Conservation (phyloP, 2,113 vertebrate species). For the Mirounga angustirostris region DNA sequence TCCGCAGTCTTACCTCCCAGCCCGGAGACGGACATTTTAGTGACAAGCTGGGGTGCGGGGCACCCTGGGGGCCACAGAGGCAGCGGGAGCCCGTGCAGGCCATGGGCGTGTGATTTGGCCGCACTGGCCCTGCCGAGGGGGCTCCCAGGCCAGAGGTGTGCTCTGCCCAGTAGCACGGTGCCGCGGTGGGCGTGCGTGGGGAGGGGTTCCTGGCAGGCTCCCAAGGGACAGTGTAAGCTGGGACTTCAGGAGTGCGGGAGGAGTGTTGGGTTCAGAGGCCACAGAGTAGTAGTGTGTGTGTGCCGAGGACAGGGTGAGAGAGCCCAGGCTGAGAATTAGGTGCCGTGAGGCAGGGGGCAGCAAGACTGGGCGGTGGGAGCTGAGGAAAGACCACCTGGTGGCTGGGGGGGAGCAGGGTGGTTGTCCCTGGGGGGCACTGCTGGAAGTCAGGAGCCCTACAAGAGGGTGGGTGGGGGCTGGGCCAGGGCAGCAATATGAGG, state of each 20-base stretch:
- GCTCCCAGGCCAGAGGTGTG: background rate
- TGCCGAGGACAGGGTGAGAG: background rate
- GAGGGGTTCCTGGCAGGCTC: background rate
- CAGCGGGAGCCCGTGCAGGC: background rate
- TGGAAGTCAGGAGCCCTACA: background rate
- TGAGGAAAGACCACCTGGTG: rapidly evolving
- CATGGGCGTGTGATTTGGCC: background rate
- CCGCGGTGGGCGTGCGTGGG: no score
- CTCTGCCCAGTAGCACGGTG: no score
- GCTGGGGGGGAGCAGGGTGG: rapidly evolving
- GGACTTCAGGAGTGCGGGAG: background rate
- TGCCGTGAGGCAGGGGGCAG: background rate
- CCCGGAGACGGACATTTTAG: background rate
- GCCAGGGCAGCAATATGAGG: background rate
- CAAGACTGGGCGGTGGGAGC: background rate
- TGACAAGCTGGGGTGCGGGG: background rate
- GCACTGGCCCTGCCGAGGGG: background rate
- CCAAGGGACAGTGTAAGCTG: background rate
- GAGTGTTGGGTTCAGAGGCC: background rate
- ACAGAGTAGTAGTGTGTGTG: background rate
- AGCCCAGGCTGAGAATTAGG: background rate
- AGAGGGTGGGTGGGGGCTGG: background rate
- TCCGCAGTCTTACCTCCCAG: background rate
- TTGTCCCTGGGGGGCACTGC: no score
- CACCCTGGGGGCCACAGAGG: background rate